Conservation (phyloP, 2,113 vertebrate genomes). For the Orientallactaga bullata region DNA sequence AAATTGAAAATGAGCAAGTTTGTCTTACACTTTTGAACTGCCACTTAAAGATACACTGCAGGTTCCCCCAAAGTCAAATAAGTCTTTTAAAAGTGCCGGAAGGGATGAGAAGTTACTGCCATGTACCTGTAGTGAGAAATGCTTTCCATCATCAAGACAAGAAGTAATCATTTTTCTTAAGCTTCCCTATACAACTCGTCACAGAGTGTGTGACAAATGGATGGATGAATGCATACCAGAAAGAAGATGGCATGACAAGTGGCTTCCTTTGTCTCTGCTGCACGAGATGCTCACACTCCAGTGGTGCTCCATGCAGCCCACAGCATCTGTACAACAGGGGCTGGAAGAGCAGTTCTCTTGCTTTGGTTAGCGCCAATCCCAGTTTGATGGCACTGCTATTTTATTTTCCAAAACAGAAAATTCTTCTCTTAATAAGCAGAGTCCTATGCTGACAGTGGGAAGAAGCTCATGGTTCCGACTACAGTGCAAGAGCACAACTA, state of each 20-base stretch:
- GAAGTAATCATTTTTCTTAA: conserved; percentile 81
- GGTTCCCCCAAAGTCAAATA: conserved; percentile 82
- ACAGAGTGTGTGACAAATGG: conserved; percentile 60
- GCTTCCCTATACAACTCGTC: conserved; percentile 63
- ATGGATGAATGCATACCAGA: fast-evolving
- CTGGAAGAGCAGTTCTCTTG: background rate
- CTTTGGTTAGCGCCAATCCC: background rate
- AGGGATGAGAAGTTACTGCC: conserved; percentile 80
- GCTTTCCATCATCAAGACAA: conserved; percentile 75
- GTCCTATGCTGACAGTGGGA: background rate
- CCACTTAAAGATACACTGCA: conserved; percentile 82
- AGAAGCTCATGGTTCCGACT: background rate
- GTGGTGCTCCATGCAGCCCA: background rate
- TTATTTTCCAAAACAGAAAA: conserved; percentile 34
- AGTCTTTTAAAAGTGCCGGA: conserved; percentile 81
- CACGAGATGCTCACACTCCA: background rate
- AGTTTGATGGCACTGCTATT: background rate
- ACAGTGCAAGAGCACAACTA: fast-evolving
- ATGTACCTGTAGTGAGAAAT: conserved; percentile 75
- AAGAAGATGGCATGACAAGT: conserved; percentile 49
- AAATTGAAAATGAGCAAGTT: conserved; percentile 87
- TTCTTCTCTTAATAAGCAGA: background rate
- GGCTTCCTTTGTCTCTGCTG: conserved; percentile 53
- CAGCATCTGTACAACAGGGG: background rate
- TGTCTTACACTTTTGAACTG: conserved; percentile 85